Evolutionary conservation across 1,140 invertebrate species (phyloP).

Genomic region (Ylistrum balloti): DNA sequence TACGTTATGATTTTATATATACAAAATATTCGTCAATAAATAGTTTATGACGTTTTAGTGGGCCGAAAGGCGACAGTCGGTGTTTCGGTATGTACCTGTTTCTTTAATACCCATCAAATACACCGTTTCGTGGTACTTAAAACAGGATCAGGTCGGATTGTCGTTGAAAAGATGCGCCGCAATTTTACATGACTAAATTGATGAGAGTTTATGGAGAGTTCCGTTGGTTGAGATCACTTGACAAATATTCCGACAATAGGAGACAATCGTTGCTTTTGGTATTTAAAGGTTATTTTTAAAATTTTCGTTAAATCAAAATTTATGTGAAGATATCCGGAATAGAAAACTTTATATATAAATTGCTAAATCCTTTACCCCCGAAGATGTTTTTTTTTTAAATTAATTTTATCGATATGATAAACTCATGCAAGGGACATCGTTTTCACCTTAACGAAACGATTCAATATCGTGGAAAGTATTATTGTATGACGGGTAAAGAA

Average conservation of each 20-base stretch:
- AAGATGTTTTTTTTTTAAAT: too few species aligned
- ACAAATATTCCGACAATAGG: not conserved
- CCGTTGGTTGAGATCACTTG: not conserved
- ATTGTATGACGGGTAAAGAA: too few species aligned
- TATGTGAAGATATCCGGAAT: too few species aligned
- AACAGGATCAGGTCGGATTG: not conserved
- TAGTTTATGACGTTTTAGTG: conserved; percentile 34
- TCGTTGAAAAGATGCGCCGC: not conserved
- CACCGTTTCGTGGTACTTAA: conserved; percentile 8
- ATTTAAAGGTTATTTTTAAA: not conserved
- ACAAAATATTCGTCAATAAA: conserved; percentile 15
- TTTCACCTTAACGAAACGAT: too few species aligned
- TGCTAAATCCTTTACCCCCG: too few species aligned
- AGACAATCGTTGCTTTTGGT: not conserved
- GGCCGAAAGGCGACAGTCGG: not conserved
- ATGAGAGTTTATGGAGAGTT: not conserved
- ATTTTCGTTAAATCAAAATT: not conserved
- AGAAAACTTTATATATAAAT: too few species aligned
- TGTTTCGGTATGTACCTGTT: conserved; percentile 18
- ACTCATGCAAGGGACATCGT: too few species aligned
- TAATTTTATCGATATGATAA: too few species aligned
- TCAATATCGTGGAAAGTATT: too few species aligned
- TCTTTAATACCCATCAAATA: conserved; percentile 34
- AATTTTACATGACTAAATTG: conserved; percentile 20
- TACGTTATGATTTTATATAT: conserved; percentile 30